Evolutionary conservation across 2,797 vertebrate species (phyloP).

Genomic region (Cossypha dichroa): DNA sequence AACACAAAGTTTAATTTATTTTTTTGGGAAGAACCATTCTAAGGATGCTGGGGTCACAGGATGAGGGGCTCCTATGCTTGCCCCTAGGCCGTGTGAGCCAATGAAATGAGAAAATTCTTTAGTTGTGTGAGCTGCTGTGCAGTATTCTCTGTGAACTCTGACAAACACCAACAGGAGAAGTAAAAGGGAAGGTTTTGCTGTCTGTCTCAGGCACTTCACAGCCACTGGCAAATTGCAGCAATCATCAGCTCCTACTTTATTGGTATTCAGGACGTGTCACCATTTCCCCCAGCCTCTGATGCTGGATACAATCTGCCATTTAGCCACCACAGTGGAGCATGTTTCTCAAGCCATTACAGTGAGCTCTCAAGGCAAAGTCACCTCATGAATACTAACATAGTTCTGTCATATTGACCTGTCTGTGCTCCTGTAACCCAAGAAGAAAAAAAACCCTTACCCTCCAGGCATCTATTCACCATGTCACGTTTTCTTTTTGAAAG

Average conservation of each 20-base stretch:
- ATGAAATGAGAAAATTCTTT: not conserved
- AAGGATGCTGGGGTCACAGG: not conserved
- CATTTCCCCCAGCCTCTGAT: not conserved
- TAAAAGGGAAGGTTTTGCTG: not conserved
- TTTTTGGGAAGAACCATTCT: not conserved
- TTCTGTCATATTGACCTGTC: constrained; percentile 40
- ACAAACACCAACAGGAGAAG: not conserved
- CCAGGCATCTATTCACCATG: constrained; percentile 21
- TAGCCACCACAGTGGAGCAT: constrained; percentile 3
- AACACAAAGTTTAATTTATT: not conserved
- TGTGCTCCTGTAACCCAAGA: constrained; percentile 11
- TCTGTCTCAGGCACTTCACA: not conserved
- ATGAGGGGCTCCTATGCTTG: not conserved
- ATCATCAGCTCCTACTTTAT: not conserved
- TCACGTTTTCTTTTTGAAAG: constrained; percentile 41
- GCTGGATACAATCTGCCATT: constrained; percentile 32
- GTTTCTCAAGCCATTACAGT: constrained; percentile 22
- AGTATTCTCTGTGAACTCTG: not conserved
- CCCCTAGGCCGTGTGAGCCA: fast-evolving
- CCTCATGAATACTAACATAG: constrained; percentile 32
- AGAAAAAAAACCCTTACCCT: not conserved
- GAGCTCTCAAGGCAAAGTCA: constrained; percentile 12
- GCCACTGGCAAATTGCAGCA: constrained; percentile 28
- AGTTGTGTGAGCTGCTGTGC: not conserved
- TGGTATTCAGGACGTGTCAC: constrained; percentile 16